Evolutionary conservation across 2,797 vertebrate genomes (phyloP), one percentile per base, ranked within the genome.

Genomic region (Coracias cyanogaster): DNA sequence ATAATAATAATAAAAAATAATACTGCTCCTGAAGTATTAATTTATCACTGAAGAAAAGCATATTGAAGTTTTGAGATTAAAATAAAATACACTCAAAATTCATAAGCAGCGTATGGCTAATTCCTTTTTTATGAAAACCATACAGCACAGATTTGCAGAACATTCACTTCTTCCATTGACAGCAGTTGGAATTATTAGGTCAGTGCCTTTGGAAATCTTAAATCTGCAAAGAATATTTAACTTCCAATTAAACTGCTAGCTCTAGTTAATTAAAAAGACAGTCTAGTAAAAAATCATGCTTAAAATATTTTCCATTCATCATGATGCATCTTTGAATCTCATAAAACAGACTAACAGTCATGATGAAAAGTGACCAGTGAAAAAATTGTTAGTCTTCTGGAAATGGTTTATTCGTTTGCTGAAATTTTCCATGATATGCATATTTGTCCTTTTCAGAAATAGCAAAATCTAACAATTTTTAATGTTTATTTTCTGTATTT

Each of bases 121-220:
- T 98, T 97, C 97, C 97, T 98, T 98, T 98, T 96, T 98, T 96
- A 97, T 98, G 97, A 97, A 98, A 98, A 89, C 82, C 77, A 77
- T 66, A 65, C 77, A 89, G 91, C 26, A 64, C 60, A 96, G 94
- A 93, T 82, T 90, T 87, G n/a, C 65, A 94, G 71, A 92, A 90
- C 73, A 33, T 84, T 92, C 61, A 35, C 4, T 11, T 80, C 88
- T 90, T 92, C 91, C 58, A 78, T 80, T 88, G 88, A 65, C 64
- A 93, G 64, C 67, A 84, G 39, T 93, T 94, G 80, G 78, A 96
- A 85, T 93, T 95, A 90, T 94, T 92, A 89, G 52, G 86, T 89
- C 94, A 93, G 70, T 90, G 82, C 64, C 91, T 91, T 85, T 98
- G 96, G 94, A 98, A 98, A 97, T 96, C 96, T 95, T 97, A 97